These are phyloP conservation scores for Tiliqua scincoides DNA, from an alignment of 2,113 vertebrate species.

Conservation along the genomic window DNA sequence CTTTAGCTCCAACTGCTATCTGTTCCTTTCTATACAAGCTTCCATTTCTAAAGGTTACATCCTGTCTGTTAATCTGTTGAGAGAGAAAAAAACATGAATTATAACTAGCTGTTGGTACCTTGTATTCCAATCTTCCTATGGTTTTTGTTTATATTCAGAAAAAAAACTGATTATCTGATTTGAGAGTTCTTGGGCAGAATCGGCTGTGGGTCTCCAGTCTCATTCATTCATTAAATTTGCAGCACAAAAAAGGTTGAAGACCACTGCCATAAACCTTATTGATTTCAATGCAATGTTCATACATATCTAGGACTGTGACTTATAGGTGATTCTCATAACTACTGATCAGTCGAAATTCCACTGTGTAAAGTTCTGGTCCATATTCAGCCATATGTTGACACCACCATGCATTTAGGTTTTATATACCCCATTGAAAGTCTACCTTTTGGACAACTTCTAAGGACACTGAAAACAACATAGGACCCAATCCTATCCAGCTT, in stretches of 20 bases:
- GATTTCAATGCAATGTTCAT: not conserved
- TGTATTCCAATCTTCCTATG: not conserved
- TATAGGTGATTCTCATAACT: not conserved
- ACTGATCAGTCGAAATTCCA: not conserved
- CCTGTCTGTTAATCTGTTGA: conserved; percentile 78
- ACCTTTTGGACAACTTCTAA: not conserved
- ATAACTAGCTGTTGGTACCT: conserved; percentile 21
- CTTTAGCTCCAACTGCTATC: conserved; percentile 75
- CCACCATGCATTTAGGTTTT: not conserved
- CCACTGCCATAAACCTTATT: too few relatives aligned
- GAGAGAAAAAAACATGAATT: conserved; percentile 48
- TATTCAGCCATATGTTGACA: not conserved
- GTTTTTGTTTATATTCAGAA: not conserved
- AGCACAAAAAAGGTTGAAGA: too few relatives aligned
- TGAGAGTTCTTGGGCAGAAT: too few relatives aligned
- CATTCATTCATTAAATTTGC: too few relatives aligned
- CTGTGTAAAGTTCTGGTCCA: not conserved
- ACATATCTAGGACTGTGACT: not conserved
- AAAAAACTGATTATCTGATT: too few relatives aligned
- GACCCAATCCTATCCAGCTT: too few relatives aligned
- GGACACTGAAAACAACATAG: not conserved
- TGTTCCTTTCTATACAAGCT: conserved; percentile 73
- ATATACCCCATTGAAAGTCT: not conserved
- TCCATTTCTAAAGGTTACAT: conserved; percentile 77
- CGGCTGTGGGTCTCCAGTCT: too few relatives aligned